A percentile compares a stretch with the other conserved stretches of the same genome.
These are phyloP conservation scores for Aleadryas rufinucha DNA, from an alignment of 2,113 vertebrate genomes.

Conservation along the genomic window DNA sequence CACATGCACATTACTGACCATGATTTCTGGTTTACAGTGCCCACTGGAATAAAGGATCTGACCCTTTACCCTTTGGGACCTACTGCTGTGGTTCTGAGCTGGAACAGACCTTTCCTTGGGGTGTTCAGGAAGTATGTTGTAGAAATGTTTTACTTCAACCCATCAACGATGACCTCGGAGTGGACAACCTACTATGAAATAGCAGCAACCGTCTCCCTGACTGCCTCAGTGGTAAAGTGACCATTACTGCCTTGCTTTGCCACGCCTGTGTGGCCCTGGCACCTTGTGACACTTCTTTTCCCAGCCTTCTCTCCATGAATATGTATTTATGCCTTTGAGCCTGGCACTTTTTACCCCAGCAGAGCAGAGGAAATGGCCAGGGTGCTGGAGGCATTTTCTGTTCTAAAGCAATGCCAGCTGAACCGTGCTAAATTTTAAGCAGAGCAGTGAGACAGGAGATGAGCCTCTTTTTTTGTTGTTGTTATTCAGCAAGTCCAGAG, in stretches of 20 bases:
- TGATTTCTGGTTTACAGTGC: constrained; percentile 73
- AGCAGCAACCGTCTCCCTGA: constrained; percentile 85
- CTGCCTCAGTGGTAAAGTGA: constrained; percentile 87
- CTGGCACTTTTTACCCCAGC: not conserved
- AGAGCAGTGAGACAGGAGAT: not conserved
- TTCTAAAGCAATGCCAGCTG: not conserved
- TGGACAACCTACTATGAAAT: constrained; percentile 98
- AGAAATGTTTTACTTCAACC: constrained; percentile 97
- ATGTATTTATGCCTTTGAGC: not conserved
- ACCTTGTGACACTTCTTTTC: not conserved
- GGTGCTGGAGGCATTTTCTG: not conserved
- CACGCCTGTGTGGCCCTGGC: not conserved
- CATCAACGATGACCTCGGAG: constrained; percentile 84
- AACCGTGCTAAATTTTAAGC: not conserved
- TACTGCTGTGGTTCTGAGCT: constrained; percentile 88
- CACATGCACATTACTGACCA: not conserved
- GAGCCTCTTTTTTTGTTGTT: not conserved
- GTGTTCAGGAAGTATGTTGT: constrained; percentile 93
- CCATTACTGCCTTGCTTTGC: not conserved
- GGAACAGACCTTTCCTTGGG: constrained; percentile 89
- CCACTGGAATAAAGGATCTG: constrained; percentile 89
- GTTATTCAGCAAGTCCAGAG: not conserved
- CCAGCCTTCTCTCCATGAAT: not conserved
- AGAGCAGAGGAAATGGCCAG: not conserved
- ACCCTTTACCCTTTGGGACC: constrained; percentile 89